These are phyloP conservation scores for Sepiola atlantica DNA, from an alignment of 2,888 invertebrate species.

Conservation along the genomic window DNA sequence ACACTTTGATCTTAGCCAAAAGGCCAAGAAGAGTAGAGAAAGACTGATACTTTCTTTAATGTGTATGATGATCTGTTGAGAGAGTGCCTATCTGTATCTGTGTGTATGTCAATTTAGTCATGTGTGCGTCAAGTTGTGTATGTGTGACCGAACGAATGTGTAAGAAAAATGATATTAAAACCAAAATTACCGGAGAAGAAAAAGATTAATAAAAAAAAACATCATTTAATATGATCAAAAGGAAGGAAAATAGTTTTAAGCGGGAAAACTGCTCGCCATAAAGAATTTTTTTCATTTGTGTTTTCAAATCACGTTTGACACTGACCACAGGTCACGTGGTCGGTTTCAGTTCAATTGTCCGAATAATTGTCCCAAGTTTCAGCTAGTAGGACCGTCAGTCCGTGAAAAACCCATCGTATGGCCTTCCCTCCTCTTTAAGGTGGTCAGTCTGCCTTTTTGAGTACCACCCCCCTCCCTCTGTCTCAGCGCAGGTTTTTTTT, in stretches of 20 bases:
- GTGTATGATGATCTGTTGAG: neutral
- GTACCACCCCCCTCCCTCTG: no score
- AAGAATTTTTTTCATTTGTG: neutral
- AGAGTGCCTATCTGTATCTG: neutral
- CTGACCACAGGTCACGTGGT: constrained; percentile 22
- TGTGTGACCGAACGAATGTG: neutral
- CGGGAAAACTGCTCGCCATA: neutral
- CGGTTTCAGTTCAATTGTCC: constrained; percentile 43
- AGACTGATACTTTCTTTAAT: no score
- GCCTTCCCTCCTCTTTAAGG: neutral
- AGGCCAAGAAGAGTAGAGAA: no score
- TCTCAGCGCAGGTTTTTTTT: no score
- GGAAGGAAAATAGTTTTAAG: neutral
- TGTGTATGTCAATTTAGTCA: neutral
- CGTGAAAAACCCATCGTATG: constrained; percentile 24
- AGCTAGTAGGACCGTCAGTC: neutral
- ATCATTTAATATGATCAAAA: neutral
- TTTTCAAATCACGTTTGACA: constrained; percentile 37
- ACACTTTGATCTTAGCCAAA: no score
- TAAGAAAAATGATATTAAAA: neutral
- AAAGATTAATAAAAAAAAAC: neutral
- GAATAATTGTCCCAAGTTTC: constrained; percentile 38
- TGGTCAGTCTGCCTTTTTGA: neutral
- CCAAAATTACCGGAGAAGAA: neutral
- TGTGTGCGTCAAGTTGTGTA: no score